These are phyloP conservation scores for Brenthis ino DNA, from an alignment of 2,888 invertebrate species.

Conservation along the genomic window DNA sequence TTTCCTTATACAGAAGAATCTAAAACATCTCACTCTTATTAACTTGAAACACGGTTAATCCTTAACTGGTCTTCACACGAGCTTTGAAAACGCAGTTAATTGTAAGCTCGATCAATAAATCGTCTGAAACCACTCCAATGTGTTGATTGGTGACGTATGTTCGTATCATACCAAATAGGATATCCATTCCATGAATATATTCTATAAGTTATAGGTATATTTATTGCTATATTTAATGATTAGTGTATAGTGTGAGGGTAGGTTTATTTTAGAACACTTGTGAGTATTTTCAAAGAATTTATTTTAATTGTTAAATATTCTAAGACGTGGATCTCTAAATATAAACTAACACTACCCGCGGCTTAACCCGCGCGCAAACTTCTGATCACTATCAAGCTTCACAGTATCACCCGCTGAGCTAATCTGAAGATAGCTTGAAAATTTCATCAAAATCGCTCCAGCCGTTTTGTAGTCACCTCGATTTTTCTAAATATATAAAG, in stretches of 20 bases:
- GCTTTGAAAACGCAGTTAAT: conserved; percentile 13
- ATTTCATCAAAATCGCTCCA: too few species aligned
- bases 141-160: conserved; percentile 38
- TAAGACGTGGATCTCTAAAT: too few species aligned
- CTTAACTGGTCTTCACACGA: conserved; percentile 18
- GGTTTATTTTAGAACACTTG: too few species aligned
- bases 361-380: too few species aligned
- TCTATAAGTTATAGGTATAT: not conserved
- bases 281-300: too few species aligned
- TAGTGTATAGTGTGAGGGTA: not conserved
- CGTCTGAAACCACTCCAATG: conserved; percentile 25
- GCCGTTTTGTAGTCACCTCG: too few species aligned
- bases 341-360: too few species aligned
- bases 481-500: too few species aligned
- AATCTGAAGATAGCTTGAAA: too few species aligned
- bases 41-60: conserved; percentile 1
- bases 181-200: not conserved
- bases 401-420: too few species aligned
- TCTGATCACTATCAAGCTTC: too few species aligned
- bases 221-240: not conserved
- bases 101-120: conserved; percentile 16
- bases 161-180: not conserved
- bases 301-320: too few species aligned
- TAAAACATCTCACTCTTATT: conserved; percentile 9
- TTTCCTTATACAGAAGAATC: conserved; percentile 10